Evolutionary conservation across 2,888 invertebrate species (phyloP).

Genomic region (Agonopterix arenella): DNA sequence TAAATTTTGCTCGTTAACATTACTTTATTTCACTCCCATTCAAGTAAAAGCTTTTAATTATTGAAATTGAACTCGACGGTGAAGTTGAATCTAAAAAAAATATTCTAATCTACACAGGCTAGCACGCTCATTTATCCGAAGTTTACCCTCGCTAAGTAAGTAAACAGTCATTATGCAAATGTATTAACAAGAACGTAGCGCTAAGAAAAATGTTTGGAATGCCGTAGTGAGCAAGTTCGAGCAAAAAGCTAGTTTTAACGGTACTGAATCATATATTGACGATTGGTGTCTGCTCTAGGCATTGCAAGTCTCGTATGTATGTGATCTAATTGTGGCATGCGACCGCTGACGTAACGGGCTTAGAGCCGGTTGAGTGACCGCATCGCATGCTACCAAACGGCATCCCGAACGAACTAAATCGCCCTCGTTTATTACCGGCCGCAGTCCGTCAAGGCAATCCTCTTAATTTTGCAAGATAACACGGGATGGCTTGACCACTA

Average conservation of each 20-base stretch:
- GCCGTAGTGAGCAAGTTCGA: constrained; percentile 14
- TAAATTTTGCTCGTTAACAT: constrained; percentile 64
- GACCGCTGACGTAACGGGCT: constrained; percentile 65
- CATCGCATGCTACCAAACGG: constrained; percentile 53
- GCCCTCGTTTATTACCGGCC: constrained; percentile 33
- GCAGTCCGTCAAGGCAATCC: constrained; percentile 31
- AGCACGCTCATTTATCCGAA: constrained; percentile 2
- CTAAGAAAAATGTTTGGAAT: constrained; percentile 37
- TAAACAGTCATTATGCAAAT: constrained; percentile 23
- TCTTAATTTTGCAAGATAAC: constrained; percentile 44
- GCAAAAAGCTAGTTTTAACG: constrained; percentile 63
- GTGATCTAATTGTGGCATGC: constrained; percentile 69
- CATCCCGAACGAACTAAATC: constrained; percentile 45
- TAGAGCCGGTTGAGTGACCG: constrained; percentile 68
- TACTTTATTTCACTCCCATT: constrained; percentile 24
- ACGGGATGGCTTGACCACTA: constrained; percentile 37
- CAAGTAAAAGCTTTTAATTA: constrained; percentile 9
- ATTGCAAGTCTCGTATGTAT: constrained; percentile 55
- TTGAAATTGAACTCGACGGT: background rate
- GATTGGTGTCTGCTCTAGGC: constrained; percentile 59
- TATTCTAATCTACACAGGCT: background rate
- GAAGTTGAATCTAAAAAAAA: background rate
- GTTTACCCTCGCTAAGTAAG: constrained; percentile 10
- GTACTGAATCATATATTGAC: constrained; percentile 55
- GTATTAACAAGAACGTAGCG: constrained; percentile 25